These are phyloP conservation scores for Apteryx mantelli DNA, from an alignment of 2,113 vertebrate species.

Conservation along the genomic window DNA sequence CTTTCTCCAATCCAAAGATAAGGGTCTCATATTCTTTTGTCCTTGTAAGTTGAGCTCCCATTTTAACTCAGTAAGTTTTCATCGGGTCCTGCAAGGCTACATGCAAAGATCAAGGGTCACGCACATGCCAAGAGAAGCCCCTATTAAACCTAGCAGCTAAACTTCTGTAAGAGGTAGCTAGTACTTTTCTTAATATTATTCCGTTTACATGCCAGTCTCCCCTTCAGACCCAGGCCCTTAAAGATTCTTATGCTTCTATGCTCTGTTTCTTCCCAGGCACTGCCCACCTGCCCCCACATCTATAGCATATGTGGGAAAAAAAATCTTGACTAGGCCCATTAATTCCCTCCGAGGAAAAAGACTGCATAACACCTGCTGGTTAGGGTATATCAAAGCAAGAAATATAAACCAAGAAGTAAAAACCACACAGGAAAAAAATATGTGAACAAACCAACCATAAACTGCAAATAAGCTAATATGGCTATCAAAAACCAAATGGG, in stretches of 20 bases:
- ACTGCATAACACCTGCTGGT: accelerated
- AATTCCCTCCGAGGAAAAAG: background rate
- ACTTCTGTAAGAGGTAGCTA: background rate
- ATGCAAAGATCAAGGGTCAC: background rate
- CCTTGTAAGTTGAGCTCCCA: background rate
- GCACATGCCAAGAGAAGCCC: accelerated
- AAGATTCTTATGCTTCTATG: background rate
- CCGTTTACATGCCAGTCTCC: accelerated
- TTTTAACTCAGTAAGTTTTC: background rate
- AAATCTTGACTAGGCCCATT: background rate
- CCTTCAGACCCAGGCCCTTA: background rate
- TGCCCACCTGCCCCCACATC: background rate
- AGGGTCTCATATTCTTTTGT: background rate
- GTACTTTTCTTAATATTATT: background rate
- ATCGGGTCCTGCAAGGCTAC: background rate
- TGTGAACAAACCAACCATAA: background rate
- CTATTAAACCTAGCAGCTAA: background rate
- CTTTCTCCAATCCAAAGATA: background rate
- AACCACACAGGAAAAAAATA: background rate
- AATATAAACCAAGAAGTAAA: background rate
- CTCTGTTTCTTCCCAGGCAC: background rate
- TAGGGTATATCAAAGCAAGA: background rate
- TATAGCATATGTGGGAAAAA: background rate
- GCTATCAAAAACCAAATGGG: background rate
- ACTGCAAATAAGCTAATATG: background rate